Conservation (phyloP, 2,797 vertebrate genomes). For the Coendou prehensilis region DNA sequence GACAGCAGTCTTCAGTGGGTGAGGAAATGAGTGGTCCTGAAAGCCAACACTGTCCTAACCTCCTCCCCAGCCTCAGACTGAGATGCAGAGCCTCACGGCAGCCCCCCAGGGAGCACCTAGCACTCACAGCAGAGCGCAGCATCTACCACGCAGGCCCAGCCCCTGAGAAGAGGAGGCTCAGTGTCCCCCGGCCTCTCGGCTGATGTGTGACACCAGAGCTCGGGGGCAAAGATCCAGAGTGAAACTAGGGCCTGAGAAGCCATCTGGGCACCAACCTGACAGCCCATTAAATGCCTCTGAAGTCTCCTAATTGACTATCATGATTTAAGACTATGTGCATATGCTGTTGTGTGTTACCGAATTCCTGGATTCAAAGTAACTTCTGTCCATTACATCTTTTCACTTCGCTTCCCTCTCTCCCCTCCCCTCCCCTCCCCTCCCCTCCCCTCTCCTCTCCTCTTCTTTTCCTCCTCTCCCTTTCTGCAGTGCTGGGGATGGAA, state of each 20-base stretch:
- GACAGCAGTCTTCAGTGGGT: neutral
- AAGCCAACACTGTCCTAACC: neutral
- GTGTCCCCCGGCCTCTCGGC: neutral
- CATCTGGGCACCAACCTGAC: rapidly evolving
- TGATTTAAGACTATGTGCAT: neutral
- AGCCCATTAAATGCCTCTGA: neutral
- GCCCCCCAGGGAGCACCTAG: neutral
- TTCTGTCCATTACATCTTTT: neutral
- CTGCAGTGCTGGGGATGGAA: neutral
- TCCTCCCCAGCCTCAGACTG: too few relatives aligned
- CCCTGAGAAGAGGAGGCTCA: neutral
- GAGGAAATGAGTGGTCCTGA: neutral
- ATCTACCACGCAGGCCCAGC: neutral
- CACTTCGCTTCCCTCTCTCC: neutral
- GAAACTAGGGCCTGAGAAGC: neutral
- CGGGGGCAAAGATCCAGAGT: neutral
- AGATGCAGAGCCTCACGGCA: neutral
- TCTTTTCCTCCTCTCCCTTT: neutral
- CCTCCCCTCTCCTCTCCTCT: too few relatives aligned
- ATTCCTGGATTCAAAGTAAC: neutral
- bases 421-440: too few relatives aligned
- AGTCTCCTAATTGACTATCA: neutral
- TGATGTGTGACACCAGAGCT: neutral
- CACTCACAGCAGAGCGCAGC: neutral
- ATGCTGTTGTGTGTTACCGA: neutral